Evolutionary conservation across 2,888 invertebrate species (phyloP).

Genomic region (Lepidochrysops patricia): DNA sequence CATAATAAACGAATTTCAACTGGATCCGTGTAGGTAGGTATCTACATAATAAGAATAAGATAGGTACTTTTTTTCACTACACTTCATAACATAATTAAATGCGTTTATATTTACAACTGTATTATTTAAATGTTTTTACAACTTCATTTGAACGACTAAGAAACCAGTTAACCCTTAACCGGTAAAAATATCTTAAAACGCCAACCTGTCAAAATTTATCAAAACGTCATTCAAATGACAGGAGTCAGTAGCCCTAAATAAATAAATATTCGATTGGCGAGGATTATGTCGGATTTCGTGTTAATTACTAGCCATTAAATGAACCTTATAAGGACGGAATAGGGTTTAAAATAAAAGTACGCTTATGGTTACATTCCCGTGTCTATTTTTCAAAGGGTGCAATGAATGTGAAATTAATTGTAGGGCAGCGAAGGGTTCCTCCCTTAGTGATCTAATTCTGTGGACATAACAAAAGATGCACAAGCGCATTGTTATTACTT

Average conservation of each 20-base stretch:
- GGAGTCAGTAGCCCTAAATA: conserved; percentile 34
- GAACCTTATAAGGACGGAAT: not conserved
- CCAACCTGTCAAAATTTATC: conserved; percentile 38
- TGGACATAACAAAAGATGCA: conserved; percentile 21
- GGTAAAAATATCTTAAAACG: conserved; percentile 26
- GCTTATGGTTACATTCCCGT: conserved; percentile 36
- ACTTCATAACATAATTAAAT: too few relatives aligned
- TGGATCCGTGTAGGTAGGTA: not conserved
- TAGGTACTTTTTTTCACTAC: too few relatives aligned
- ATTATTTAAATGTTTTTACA: too few relatives aligned
- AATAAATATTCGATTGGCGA: conserved; percentile 32
- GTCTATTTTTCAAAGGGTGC: conserved; percentile 48
- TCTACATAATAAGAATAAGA: too few relatives aligned
- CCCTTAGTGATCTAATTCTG: conserved; percentile 42
- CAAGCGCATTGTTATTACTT: conserved; percentile 3
- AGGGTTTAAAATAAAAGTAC: not conserved
- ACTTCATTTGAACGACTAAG: not conserved
- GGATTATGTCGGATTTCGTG: conserved; percentile 42
- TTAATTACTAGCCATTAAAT: not conserved
- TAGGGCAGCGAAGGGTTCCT: conserved; percentile 52
- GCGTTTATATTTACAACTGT: not conserved
- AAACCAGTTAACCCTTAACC: not conserved
- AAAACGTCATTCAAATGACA: conserved; percentile 31
- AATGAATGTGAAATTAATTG: conserved; percentile 67
- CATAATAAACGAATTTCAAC: too few relatives aligned